A percentile compares a stretch with the other conserved stretches of the same genome.
These are phyloP conservation scores for Sialia sialis DNA, from an alignment of 2,113 vertebrate species.

Conservation along the genomic window DNA sequence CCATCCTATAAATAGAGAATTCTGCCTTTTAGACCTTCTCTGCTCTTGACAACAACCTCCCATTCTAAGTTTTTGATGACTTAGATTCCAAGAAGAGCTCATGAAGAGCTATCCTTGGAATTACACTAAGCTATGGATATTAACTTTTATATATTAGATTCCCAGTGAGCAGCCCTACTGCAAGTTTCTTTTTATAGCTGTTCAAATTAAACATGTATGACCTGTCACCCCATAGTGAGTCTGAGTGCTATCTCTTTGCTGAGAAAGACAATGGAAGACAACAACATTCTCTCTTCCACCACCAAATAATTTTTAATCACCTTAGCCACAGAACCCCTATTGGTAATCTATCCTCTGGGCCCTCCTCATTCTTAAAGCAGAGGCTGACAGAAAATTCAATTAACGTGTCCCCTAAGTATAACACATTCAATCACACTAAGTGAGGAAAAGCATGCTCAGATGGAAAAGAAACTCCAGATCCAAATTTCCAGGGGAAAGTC, in stretches of 20 bases:
- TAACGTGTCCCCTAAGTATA: constrained; percentile 19
- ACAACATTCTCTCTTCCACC: background rate
- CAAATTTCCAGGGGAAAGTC: background rate
- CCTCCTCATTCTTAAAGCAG: background rate
- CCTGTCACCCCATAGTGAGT: background rate
- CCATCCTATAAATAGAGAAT: background rate
- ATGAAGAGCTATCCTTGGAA: background rate
- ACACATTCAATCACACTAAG: background rate
- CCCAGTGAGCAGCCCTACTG: background rate
- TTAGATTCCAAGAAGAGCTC: background rate
- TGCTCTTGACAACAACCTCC: background rate
- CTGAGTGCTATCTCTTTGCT: background rate
- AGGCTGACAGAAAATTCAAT: constrained; percentile 56
- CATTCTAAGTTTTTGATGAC: background rate
- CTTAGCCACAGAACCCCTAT: background rate
- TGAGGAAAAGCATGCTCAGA: background rate
- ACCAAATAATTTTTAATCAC: constrained; percentile 49
- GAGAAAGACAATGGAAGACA: background rate
- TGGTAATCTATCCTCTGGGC: constrained; percentile 16
- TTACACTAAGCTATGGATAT: background rate
- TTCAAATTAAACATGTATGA: background rate
- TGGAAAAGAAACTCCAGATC: background rate
- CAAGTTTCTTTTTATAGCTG: background rate
- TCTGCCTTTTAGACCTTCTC: background rate
- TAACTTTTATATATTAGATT: constrained; percentile 23